Evolutionary conservation across 2,888 invertebrate genomes (phyloP).

Genomic region (Syritta pipiens): DNA sequence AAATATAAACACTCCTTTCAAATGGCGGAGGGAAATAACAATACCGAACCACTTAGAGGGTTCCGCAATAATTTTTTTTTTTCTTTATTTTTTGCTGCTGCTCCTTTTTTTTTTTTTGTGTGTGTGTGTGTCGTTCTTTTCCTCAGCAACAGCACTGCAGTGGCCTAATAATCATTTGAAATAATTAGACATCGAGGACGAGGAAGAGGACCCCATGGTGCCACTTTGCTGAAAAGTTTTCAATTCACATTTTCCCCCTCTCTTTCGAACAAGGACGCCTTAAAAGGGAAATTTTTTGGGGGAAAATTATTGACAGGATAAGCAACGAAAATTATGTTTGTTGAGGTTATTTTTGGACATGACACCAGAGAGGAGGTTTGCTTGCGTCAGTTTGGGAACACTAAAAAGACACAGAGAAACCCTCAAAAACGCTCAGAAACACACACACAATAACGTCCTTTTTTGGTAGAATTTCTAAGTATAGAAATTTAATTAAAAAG

Average conservation of each 20-base stretch:
- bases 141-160: not conserved
- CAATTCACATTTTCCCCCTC: too few species aligned
- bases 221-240: slow-evolving; percentile 18
- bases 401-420: too few species aligned
- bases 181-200: slow-evolving; percentile 35
- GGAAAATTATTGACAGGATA: slow-evolving; percentile 25
- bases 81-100: too few species aligned
- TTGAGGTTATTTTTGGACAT: slow-evolving; percentile 11
- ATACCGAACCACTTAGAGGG: slow-evolving; percentile 47
- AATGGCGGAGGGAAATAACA: slow-evolving; percentile 35
- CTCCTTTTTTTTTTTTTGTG: too few species aligned
- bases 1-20: slow-evolving; percentile 51
- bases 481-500: too few species aligned
- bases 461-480: too few species aligned
- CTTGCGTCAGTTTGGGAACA: too few species aligned
- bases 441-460: too few species aligned
- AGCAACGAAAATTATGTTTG: slow-evolving; percentile 12
- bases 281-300: too few species aligned
- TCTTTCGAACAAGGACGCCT: too few species aligned
- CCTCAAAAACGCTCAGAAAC: too few species aligned
- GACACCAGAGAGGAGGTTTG: not conserved
- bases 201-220: not conserved
- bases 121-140: not conserved
- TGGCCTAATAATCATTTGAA: slow-evolving; percentile 39
- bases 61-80: slow-evolving; percentile 16